phyloP scores from a whole-genome alignment of 1,140 invertebrate species.

The Yoshiicerus persimilis region DNA sequence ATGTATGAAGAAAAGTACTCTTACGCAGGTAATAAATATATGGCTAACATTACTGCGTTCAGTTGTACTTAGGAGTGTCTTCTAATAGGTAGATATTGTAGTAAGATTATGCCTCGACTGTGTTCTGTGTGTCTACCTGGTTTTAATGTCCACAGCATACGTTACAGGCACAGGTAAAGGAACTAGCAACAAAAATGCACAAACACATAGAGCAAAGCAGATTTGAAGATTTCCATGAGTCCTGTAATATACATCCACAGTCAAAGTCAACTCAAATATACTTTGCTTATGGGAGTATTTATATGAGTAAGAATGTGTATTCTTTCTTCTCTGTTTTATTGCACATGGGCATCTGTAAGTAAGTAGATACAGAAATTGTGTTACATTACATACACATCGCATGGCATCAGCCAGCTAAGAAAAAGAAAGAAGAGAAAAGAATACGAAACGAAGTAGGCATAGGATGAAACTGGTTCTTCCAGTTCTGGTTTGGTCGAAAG shows the following conservation, averaged over 20 bases:
- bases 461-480: constrained; percentile 42
- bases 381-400: neutral
- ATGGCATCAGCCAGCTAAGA: neutral
- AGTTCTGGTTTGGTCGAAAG: constrained; percentile 43
- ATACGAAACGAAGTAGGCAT: constrained; percentile 11
- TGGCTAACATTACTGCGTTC: neutral
- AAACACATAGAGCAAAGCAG: neutral
- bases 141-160: neutral
- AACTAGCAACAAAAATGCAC: neutral
- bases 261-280: neutral
- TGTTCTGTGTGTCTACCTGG: neutral
- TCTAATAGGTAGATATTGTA: neutral
- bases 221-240: neutral
- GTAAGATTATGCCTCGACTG: neutral
- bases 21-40: neutral
- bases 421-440: constrained; percentile 7
- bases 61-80: neutral
- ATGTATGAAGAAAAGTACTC: neutral
- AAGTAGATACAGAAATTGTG: neutral
- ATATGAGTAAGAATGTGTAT: neutral
- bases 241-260: neutral
- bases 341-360: too few relatives aligned
- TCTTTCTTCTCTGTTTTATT: neutral
- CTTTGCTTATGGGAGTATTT: neutral
- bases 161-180: neutral